Conservation (phyloP, 2,888 invertebrate species). For the Tribolium freemani region DNA sequence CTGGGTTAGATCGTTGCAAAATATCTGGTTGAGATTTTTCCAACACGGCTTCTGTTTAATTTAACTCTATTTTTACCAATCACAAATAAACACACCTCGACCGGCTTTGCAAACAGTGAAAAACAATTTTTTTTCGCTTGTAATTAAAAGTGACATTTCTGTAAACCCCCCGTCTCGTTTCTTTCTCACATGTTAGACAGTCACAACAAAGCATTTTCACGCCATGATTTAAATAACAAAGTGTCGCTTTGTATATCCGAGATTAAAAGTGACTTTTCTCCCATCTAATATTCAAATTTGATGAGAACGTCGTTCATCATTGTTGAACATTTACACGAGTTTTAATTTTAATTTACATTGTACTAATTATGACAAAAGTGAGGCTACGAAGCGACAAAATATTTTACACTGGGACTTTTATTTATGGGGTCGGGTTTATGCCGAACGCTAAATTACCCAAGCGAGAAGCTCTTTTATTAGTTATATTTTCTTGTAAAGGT, state of each 20-base stretch:
- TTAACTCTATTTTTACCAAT: slow-evolving; percentile 5
- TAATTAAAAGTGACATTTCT: slow-evolving; percentile 2
- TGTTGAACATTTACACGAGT: slow-evolving; percentile 20
- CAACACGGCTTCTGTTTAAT: background rate
- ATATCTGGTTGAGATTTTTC: background rate
- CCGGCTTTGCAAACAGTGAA: background rate
- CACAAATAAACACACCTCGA: background rate
- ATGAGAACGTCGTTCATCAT: slow-evolving; percentile 34
- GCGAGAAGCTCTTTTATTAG: background rate
- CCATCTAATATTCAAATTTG: slow-evolving; percentile 32
- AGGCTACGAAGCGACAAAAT: background rate
- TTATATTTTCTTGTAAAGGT: background rate
- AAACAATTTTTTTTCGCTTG: background rate
- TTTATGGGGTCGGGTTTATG: slow-evolving; percentile 16
- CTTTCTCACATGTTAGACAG: background rate
- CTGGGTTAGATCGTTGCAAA: background rate
- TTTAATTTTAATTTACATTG: slow-evolving; percentile 23
- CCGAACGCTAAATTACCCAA: slow-evolving; percentile 4
- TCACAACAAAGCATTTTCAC: slow-evolving; percentile 2
- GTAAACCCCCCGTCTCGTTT: background rate
- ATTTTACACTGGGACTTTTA: background rate
- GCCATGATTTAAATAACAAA: slow-evolving; percentile 28
- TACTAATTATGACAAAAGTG: slow-evolving; percentile 4
- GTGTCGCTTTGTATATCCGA: background rate
- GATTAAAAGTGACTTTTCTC: slow-evolving; percentile 23